These are phyloP conservation scores for Nyleta sp. DNA, from an alignment of 2,888 invertebrate species.

Conservation along the genomic window DNA sequence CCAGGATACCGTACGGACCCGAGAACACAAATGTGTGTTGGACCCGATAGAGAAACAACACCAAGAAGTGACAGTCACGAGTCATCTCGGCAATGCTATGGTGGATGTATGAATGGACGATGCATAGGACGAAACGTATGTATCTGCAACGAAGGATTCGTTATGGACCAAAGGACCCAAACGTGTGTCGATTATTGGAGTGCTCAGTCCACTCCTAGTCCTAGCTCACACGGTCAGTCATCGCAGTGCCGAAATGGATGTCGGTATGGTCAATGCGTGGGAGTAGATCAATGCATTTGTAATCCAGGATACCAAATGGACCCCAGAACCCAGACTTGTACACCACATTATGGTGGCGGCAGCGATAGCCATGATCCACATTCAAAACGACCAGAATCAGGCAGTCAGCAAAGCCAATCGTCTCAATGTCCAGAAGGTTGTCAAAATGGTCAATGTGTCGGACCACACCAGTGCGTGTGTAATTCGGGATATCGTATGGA, in stretches of 20 bases:
- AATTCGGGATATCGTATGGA: constrained; percentile 80
- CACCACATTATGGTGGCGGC: constrained; percentile 1
- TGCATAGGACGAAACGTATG: constrained; percentile 76
- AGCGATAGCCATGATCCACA: neutral
- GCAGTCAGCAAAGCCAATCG: constrained; percentile 1
- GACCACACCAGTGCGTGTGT: constrained; percentile 84
- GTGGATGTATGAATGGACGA: constrained; percentile 76
- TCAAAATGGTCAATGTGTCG: constrained; percentile 82
- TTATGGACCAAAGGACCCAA: constrained; percentile 71
- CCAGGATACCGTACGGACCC: constrained; percentile 79
- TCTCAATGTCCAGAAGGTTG: constrained; percentile 26
- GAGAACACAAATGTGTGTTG: neutral
- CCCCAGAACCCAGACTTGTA: constrained; percentile 9
- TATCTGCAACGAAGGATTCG: constrained; percentile 74
- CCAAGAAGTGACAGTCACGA: constrained; percentile 82
- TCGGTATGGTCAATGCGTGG: constrained; percentile 82
- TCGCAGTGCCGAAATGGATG: constrained; percentile 13
- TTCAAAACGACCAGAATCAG: neutral
- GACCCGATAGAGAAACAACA: constrained; percentile 72
- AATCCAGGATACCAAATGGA: constrained; percentile 80
- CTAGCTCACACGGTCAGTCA: neutral
- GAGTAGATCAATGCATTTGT: constrained; percentile 84
- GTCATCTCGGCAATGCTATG: constrained; percentile 81
- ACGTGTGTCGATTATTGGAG: constrained; percentile 69
- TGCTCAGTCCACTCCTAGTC: neutral